Conservation (phyloP, 1,140 invertebrate species). For the Apis laboriosa region DNA sequence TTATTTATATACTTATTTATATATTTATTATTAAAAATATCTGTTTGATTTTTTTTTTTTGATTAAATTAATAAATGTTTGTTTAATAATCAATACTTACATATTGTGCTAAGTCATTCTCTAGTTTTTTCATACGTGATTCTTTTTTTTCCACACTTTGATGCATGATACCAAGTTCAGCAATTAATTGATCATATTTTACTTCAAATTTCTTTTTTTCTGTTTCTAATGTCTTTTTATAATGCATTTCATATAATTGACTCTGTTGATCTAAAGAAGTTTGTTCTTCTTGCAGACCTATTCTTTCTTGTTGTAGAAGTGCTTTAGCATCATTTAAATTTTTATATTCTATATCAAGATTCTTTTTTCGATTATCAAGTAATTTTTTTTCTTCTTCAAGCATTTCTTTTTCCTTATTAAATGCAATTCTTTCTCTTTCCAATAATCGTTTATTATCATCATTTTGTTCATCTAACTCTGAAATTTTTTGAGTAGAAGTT, state of each 20-base stretch:
- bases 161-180: slow-evolving; percentile 3
- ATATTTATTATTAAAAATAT: neutral
- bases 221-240: slow-evolving; percentile 23
- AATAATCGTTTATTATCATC: neutral
- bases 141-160: slow-evolving; percentile 12
- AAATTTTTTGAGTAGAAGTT: slow-evolving; percentile 8
- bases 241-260: slow-evolving; percentile 64
- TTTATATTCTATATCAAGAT: slow-evolving; percentile 29
- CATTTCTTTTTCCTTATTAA: slow-evolving; percentile 24
- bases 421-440: neutral
- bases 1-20: neutral
- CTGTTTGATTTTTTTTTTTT: neutral
- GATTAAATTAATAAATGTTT: neutral
- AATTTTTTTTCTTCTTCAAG: slow-evolving; percentile 50
- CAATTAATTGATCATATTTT: neutral
- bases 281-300: slow-evolving; percentile 65
- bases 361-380: slow-evolving; percentile 28
- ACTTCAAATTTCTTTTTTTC: slow-evolving; percentile 38
- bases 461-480: slow-evolving; percentile 13
- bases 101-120: neutral
- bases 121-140: neutral
- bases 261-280: slow-evolving; percentile 69
- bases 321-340: slow-evolving; percentile 38
- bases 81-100: slow-evolving; percentile 6
- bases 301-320: slow-evolving; percentile 52